Evolutionary conservation across 2,888 invertebrate genomes (phyloP).

Genomic region (Andrena haemorrhoa): DNA sequence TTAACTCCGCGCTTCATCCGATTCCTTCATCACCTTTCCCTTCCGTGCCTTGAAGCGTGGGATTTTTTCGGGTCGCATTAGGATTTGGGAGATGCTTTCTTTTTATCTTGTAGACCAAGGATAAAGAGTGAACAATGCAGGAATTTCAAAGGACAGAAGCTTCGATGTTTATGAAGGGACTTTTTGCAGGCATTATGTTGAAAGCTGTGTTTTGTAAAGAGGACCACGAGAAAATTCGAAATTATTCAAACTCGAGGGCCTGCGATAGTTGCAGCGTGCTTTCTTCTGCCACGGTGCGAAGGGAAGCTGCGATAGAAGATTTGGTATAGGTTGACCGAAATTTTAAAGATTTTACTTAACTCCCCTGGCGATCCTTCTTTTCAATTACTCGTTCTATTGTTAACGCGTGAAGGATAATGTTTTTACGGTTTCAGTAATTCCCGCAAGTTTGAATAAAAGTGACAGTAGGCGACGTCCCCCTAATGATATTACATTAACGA

Average conservation of each 20-base stretch:
- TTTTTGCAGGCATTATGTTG: neutral
- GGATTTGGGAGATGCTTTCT: too few relatives aligned
- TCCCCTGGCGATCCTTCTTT: neutral
- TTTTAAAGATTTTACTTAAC: neutral
- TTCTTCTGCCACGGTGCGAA: neutral
- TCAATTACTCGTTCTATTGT: neutral
- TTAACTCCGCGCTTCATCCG: neutral
- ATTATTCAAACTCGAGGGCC: neutral
- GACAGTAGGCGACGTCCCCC: conserved; percentile 10
- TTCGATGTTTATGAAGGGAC: neutral
- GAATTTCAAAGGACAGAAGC: neutral
- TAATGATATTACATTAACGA: conserved; percentile 43
- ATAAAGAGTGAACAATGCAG: neutral
- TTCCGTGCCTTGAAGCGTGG: neutral
- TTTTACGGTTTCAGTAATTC: conserved; percentile 20
- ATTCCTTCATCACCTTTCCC: neutral
- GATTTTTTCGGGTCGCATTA: too few relatives aligned
- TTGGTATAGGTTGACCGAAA: neutral
- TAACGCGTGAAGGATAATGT: conserved; percentile 18
- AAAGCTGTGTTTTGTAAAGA: neutral
- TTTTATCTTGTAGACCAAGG: too few relatives aligned
- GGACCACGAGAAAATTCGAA: neutral
- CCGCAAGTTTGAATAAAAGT: conserved; percentile 20
- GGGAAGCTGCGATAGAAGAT: neutral
- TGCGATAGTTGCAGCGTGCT: neutral